phyloP scores from a whole-genome alignment of 2,113 vertebrate species.

The Xiphophorus couchianus region DNA sequence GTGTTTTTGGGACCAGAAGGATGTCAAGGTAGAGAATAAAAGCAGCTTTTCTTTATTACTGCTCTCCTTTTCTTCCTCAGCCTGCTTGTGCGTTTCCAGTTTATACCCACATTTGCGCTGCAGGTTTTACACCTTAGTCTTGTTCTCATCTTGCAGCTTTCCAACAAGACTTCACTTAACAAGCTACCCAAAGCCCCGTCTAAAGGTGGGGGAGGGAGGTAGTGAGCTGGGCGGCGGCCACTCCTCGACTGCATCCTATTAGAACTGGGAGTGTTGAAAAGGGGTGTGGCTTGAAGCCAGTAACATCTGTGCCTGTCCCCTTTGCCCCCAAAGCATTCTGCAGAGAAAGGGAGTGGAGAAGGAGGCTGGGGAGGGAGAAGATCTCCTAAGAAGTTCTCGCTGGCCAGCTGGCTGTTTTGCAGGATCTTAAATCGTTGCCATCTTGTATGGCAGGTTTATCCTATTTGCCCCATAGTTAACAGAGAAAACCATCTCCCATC shows the following conservation, averaged over 20 bases:
- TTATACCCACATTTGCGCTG: constrained; percentile 7
- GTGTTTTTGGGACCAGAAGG: background rate
- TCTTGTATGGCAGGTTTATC: constrained; percentile 24
- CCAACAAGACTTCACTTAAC: constrained; percentile 60
- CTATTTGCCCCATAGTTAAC: constrained; percentile 13
- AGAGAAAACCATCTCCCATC: constrained; percentile 23
- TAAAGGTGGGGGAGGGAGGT: constrained; percentile 6
- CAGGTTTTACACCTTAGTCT: constrained; percentile 38
- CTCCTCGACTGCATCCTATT: constrained; percentile 72
- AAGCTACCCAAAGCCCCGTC: constrained; percentile 44
- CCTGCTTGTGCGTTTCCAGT: background rate
- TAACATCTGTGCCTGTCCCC: constrained; percentile 82
- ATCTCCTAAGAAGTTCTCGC: constrained; percentile 43
- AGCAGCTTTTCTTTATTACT: background rate
- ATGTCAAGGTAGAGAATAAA: background rate
- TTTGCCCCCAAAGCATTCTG: constrained; percentile 68
- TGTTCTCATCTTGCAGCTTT: constrained; percentile 53
- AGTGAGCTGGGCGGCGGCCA: constrained; percentile 66
- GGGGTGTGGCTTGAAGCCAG: constrained; percentile 75
- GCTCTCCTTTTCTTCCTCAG: background rate
- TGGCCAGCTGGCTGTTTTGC: constrained; percentile 54
- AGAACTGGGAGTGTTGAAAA: constrained; percentile 78
- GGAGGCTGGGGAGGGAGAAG: constrained; percentile 49
- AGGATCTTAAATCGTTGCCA: constrained; percentile 35
- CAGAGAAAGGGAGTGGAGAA: constrained; percentile 60